A percentile compares a stretch with the other conserved stretches of the same genome.
These are phyloP conservation scores for Tipula lateralis DNA, from an alignment of 2,888 invertebrate species.

Conservation along the genomic window DNA sequence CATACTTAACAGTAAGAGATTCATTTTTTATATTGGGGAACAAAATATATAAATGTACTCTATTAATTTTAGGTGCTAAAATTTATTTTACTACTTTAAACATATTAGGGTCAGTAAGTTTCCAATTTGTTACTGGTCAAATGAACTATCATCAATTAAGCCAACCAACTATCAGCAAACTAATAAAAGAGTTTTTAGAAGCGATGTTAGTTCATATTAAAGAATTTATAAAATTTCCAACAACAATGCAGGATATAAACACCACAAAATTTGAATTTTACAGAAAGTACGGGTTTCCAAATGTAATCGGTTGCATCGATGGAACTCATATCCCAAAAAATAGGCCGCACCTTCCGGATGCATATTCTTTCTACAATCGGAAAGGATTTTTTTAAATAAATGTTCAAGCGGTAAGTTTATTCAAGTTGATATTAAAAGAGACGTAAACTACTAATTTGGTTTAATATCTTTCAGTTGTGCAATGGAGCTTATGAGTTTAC, in stretches of 20 bases:
- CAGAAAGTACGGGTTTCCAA: background rate
- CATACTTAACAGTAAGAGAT: slow-evolving; percentile 7
- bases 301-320: background rate
- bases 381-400: background rate
- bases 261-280: background rate
- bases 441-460: too few relatives aligned
- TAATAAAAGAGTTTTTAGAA: background rate
- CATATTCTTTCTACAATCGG: background rate
- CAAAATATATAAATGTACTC: too few relatives aligned
- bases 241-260: background rate
- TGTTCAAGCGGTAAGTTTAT: background rate
- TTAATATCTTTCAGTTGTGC: background rate
- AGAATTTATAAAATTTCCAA: slow-evolving; percentile 12
- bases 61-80: too few relatives aligned
- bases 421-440: too few relatives aligned
- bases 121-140: background rate
- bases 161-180: background rate
- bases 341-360: background rate
- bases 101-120: background rate
- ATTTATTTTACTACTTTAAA: too few relatives aligned
- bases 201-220: background rate
- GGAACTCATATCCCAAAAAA: background rate
- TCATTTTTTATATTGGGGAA: too few relatives aligned
- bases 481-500: background rate
- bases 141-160: background rate